Base-by-base conservation (phyloP, 2,113 vertebrate species). In the Triplophysa tibetana region DNA sequence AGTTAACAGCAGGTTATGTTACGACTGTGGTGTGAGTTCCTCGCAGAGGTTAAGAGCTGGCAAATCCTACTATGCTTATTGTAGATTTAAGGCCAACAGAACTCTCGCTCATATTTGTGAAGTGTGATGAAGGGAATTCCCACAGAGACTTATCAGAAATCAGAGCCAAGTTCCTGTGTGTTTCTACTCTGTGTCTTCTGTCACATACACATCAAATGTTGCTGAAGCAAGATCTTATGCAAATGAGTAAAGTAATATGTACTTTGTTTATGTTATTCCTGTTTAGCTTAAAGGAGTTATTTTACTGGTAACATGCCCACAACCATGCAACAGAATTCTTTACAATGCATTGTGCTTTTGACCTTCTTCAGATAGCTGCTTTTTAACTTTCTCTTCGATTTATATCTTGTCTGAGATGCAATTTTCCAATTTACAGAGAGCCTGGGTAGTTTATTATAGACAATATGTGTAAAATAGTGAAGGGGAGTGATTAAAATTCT, bases 21-120 rank as follows among this genome's bases (percentile, higher is more conserved):
- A 45, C 23, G 75, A 58, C 50, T 0, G 17, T 60, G 16, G 68
- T 75, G 79, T 81, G 50, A 67, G 67, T 74, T 64, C 50, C 33
- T 48, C 58, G 21, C 21, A 65, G 62, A 75, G 78, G n/a, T 80
- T 80, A 80, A 58, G 70, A 74, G 69, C 61, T n/a, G 21, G 41
- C 60, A 65, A 66, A 74, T 38, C 50, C 14, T 38, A 80, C 4
- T 17, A 2, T 60, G 70, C 50, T 75, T 80, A 60, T 74, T 41
- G 38, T 16, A 75, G 62, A 80, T 74, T 74, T 65, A 65, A 50
- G 33, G 21, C 43, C 60, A 65, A 41, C 45, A 64, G 17, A 33
- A 14, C 29, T 23, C 29, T 60, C 26, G 12, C 54, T 10, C 19
- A 41, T 58, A 16, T 23, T 77, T 52, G 2, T 29, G 33, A 54